A percentile compares a stretch with the other conserved stretches of the same genome.
Conservation (phyloP, 2,888 invertebrate species). For the Zaprionus lineosus region DNA sequence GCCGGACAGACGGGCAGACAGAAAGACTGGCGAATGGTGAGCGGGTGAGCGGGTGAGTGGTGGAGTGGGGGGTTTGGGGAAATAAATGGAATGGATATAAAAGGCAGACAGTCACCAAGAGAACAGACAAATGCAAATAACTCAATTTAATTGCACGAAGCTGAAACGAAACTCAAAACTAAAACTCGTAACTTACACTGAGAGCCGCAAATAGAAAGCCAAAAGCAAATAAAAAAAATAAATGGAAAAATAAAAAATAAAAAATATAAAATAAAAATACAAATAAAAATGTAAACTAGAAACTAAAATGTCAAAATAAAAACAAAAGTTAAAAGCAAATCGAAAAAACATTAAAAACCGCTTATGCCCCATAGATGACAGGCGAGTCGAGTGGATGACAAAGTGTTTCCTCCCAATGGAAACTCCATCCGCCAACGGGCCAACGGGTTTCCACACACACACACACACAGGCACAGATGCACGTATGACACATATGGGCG, state of each 20-base stretch:
- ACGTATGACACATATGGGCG: no score
- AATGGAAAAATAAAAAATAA: no score
- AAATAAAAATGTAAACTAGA: no score
- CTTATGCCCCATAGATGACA: constrained; percentile 40
- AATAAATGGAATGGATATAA: neutral
- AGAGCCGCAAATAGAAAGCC: constrained; percentile 2
- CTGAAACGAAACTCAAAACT: constrained; percentile 46
- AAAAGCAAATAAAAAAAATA: neutral
- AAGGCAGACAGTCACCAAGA: constrained; percentile 34
- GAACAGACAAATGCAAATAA: constrained; percentile 59
- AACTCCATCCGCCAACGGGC: no score
- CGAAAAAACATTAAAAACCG: constrained; percentile 47
- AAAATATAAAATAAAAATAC: no score
- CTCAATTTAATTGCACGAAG: constrained; percentile 64
- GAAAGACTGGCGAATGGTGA: constrained; percentile 12
- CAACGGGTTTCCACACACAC: no score
- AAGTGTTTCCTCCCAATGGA: constrained; percentile 21
- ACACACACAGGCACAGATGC: no score
- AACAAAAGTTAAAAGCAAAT: constrained; percentile 57
- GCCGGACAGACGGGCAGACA: constrained; percentile 5
- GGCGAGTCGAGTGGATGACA: constrained; percentile 44
- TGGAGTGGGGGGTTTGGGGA: no score
- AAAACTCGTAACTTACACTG: constrained; percentile 22
- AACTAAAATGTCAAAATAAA: no score
- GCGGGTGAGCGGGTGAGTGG: no score